Evolutionary conservation across 2,888 invertebrate genomes (phyloP), one percentile per base, ranked within the genome.

Genomic region (Julus scandinavius): DNA sequence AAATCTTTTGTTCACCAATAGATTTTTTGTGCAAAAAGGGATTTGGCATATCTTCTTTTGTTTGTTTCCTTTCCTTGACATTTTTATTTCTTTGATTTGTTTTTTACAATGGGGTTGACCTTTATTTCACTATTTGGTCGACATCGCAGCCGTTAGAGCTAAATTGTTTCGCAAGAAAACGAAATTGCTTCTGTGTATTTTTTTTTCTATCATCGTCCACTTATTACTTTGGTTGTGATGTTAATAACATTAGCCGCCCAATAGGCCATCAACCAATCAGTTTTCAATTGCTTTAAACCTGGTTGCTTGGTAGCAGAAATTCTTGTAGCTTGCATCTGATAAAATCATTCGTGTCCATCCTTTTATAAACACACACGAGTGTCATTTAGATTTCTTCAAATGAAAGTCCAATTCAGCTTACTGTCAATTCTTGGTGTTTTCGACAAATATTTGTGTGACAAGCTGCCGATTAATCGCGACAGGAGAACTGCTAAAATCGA

Each of bases 81-180:
- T 17, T 63, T 63, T 63, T 63, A 63, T 63, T 63, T 5, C 58
- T 63, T 63, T 63, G 58, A 63, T 63, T 63, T 63, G 58, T 63
- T 63, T 63, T 63, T 63, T 63, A 63, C 58, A 63, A 63, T 63
- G 58, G n/a, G 58, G 58, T n/a, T 63, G 58, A 63, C 58, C 58
- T 63, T 63, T 63, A 63, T 63, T 63, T 63, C 58, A 5, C 58
- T 63, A 63, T 63, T 63, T 63, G 58, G 58, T 63, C 58, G 58
- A 63, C 58, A 63, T 63, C 58, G n/a, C 58, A n/a, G 58, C 58
- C 58, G 58, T 63, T n/a, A n/a, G n/a, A 63, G 58, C 58, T 63
- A 63, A 63, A 63, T 63, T 63, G 58, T 63, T 63, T 63, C 58
- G 58, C n/a, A 63, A 63, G 58, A 63, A 63, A 63, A 63, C 58